Base-by-base conservation (phyloP, 2,113 vertebrate species). In the Pyxicephalus adspersus region DNA sequence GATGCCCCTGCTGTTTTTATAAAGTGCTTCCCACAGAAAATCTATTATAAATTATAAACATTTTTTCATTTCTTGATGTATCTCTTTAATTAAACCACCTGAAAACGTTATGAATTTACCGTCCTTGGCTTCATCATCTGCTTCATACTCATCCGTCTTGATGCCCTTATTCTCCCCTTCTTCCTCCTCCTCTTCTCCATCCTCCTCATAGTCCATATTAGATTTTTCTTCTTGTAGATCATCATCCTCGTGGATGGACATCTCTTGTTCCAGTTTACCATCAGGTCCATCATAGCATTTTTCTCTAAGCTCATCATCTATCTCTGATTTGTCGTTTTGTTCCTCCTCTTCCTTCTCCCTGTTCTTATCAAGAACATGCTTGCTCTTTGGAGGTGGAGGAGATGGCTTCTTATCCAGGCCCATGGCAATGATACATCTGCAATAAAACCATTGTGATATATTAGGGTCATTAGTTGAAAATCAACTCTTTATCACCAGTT, bases 361-460 rank as follows among this genome's bases (percentile, higher is more conserved):
- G 71, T 93, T 91, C 22, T 73, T 20, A 63, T 25, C 38, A 15
- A 45, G 38, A 2, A 1, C 1, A 15, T 1, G 1, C 81, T 85
- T 73, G 17, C 9, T 92, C 80, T 85, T 92, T 58, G 93, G 38
- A 45, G 38, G 94, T 58, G 93, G 91, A 83, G 91, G 90, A 38
- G 67, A 87, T 0, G 92, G 87, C 76, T 94, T 95, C 86, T 92
- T 96, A 87, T 98, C 96, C 85, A 97, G 86, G 7, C 93, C 95
- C 95, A 95, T 92, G 0, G 94, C 92, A 80, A 96, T 92, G 77
- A 98, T 95, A 85, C 98, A 98, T 84, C 97, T 98, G 51, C 6
- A 45, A 45, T 45, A 45, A 45, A 45, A 45, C 9, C 38, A 45
- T 13, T 45, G 38, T 13, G 38, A n/a, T n/a, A n/a, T n/a, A n/a